Base-by-base conservation (phyloP, 2,113 vertebrate species). In the Anarrhichthys ocellatus region DNA sequence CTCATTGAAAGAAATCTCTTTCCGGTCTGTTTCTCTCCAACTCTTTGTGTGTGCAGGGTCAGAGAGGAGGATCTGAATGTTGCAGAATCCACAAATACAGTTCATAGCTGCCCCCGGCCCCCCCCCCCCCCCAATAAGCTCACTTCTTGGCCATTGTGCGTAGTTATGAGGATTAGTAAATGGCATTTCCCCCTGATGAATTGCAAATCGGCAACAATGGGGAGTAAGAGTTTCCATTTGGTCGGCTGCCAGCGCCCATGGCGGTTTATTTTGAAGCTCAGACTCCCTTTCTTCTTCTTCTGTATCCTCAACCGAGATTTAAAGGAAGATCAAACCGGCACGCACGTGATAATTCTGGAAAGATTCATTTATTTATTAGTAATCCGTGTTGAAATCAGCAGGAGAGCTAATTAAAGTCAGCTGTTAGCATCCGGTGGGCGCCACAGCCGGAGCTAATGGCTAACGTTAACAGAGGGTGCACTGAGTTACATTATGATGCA, bases 171-270 rank as follows among this genome's bases (percentile, higher is more conserved):
- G 83, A 88, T 93, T 89, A 89, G 73, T 71, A 61, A 74, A 82
- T 58, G 56, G 81, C 84, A 80, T 92, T 92, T 92, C 91, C 91
- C 75, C 5, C 76, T 71, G 78, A 82, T 86, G 73, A 81, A 90
- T 84, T 82, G 58, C 14, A 84, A 86, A 82, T 86, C 78, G 80
- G 81, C 86, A 83, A 81, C 84, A 89, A 82, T 65, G 15, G 85
- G 40, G 74, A 78, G 63, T 0, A 84, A 89, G 92, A 88, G 87
- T 91, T 92, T 91, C 87, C 78, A 83, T 73, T 84, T 87, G 87
- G 85, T 76, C 0, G 36, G 40, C 82, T 66, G 90, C 91, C 90
- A 91, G 48, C 11, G 1, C 32, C 69, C 80, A 29, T 80, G 80
- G 73, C 69, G 81, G 71, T 48, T 84, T 54, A 81, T 62, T 82